Conservation (phyloP, 2,113 vertebrate species). For the Coptodon bakossiorum region DNA sequence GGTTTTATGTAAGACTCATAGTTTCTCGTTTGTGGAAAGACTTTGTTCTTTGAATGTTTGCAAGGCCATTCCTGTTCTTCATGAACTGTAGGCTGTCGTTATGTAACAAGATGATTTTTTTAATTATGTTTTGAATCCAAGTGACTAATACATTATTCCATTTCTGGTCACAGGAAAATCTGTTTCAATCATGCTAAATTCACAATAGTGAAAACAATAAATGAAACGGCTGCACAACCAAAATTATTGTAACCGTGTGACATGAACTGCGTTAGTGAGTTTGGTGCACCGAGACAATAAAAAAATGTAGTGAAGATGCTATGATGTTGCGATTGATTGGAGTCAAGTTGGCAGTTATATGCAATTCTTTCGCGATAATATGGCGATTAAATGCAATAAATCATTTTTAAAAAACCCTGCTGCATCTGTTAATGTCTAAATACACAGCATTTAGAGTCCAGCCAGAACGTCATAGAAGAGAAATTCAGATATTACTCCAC, state of each 20-base stretch:
- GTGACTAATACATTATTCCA: neutral
- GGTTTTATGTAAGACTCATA: neutral
- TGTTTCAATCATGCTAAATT: neutral
- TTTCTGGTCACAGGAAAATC: neutral
- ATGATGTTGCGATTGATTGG: neutral
- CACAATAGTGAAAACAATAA: neutral
- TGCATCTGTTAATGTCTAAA: neutral
- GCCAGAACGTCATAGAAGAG: neutral
- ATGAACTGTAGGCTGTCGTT: neutral
- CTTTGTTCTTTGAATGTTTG: neutral
- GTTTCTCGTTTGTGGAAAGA: neutral
- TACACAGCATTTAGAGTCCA: neutral
- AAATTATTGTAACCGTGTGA: neutral
- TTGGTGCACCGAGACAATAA: neutral
- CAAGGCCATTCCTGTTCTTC: neutral
- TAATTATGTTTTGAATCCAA: neutral
- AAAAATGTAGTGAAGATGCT: neutral
- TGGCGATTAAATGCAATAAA: neutral
- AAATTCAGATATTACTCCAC: neutral
- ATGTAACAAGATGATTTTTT: neutral
- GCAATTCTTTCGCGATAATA: neutral
- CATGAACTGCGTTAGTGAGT: neutral
- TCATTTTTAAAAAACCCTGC: neutral
- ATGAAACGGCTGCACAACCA: neutral
- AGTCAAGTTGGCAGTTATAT: neutral